These are phyloP conservation scores for Trichopria drosophilae DNA, from an alignment of 2,888 invertebrate species.

Conservation along the genomic window DNA sequence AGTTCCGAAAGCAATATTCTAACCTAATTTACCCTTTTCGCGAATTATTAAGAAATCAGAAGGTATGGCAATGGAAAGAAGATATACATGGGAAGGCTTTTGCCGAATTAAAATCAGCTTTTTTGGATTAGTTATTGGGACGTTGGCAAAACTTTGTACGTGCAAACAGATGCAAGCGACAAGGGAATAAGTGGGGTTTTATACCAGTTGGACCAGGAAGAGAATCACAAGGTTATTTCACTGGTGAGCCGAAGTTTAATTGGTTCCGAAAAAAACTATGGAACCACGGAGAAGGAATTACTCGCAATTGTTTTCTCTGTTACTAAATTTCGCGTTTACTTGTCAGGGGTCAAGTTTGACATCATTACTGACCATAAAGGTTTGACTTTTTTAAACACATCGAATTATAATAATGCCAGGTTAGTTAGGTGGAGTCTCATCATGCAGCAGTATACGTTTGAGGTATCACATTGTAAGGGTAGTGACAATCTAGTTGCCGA, in stretches of 20 bases:
- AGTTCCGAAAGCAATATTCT: conserved; percentile 17
- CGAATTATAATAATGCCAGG: conserved; percentile 36
- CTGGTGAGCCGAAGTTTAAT: conserved; percentile 37
- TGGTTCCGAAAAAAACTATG: conserved; percentile 35
- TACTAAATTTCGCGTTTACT: conserved; percentile 40
- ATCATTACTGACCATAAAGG: conserved; percentile 42
- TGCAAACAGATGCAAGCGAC: conserved; percentile 32
- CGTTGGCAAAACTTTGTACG: conserved; percentile 16
- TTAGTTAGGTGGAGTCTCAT: conserved; percentile 41
- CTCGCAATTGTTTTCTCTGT: conserved; percentile 38
- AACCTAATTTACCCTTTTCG: conserved; percentile 15
- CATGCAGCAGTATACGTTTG: conserved; percentile 40
- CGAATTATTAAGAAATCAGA: conserved; percentile 20
- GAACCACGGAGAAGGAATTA: conserved; percentile 40
- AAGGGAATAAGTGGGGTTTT: conserved; percentile 33
- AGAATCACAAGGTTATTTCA: conserved; percentile 29
- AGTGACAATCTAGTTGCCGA: conserved; percentile 40
- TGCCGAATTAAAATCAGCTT: conserved; percentile 9
- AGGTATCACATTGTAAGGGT: conserved; percentile 36
- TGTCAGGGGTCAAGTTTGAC: conserved; percentile 32
- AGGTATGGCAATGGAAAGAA: too few relatives aligned
- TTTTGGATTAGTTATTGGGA: too few relatives aligned
- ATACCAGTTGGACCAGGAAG: conserved; percentile 26
- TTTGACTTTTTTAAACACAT: conserved; percentile 38
- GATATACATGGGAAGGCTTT: conserved; percentile 16